Base-by-base conservation (phyloP, 2,797 vertebrate genomes). In the Gallinago stenura region DNA sequence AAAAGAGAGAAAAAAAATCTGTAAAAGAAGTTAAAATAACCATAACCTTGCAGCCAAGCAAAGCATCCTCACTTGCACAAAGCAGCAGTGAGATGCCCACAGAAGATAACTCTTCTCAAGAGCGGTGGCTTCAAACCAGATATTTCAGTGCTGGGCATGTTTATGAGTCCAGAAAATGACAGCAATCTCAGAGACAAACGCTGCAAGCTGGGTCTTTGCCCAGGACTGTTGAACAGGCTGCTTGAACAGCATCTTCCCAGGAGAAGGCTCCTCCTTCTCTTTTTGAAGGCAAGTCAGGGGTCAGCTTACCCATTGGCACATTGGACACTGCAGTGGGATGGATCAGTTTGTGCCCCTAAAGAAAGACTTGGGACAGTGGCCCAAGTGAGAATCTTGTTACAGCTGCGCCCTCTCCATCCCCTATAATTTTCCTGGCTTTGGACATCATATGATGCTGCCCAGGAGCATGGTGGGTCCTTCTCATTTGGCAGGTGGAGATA, bases 101-200 rank as follows among this genome's bases (percentile, higher is more conserved):
- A 85, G 68, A 91, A 81, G 77, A 43, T 21, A 81, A 72, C 41
- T 87, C 28, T 72, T 82, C 45, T 48, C 54, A 78, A 54, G 26
- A 85, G 46, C 19, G 0, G 8, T 79, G 35, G 35, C 58, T 92
- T 79, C 43, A 62, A 83, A 88, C 14, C 15, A 73, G 70, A 5
- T 91, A 73, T 87, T 90, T 90, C 87, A 71, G 33, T 33, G 20
- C 61, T 57, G 69, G 35, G 17, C 37, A 57, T 71, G 65, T 89
- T 90, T 92, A 72, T 70, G 66, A 94, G 80, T 43, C 54, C 39
- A 62, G 68, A 90, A 96, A 94, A 96, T 37, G 9, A 73, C 26
- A 69, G 51, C 41, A 65, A 8, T 65, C 70, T 82, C 65, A 24
- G 65, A 64, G 37, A 65, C n/a, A 88, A 72, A 91, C 50, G 37